These are phyloP conservation scores for Zonitis immaculata DNA, from an alignment of 2,888 invertebrate genomes.

Conservation along the genomic window DNA sequence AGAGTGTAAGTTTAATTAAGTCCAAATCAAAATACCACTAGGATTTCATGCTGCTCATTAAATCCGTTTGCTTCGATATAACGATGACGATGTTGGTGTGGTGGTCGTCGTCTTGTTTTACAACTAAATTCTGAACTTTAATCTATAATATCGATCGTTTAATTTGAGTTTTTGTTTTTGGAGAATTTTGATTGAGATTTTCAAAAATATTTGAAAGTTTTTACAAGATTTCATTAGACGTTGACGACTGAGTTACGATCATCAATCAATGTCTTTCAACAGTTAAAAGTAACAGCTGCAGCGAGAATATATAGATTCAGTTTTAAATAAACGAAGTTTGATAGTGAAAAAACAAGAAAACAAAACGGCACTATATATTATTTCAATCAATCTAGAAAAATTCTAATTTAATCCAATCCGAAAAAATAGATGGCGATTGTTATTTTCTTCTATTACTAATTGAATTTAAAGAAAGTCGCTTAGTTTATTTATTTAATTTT, in stretches of 20 bases:
- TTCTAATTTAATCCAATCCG: background rate
- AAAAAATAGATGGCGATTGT: no score
- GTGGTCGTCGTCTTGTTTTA: constrained; percentile 39
- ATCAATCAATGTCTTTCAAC: constrained; percentile 1
- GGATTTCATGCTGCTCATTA: constrained; percentile 50
- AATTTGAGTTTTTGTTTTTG: no score
- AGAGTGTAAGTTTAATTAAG: constrained; percentile 47
- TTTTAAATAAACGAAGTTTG: background rate
- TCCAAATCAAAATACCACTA: constrained; percentile 50
- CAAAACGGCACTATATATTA: background rate
- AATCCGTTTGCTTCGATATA: no score
- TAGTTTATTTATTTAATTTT: no score
- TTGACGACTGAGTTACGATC: background rate
- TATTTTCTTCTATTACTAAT: background rate
- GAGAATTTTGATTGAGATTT: background rate
- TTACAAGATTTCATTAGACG: background rate
- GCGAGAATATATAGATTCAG: background rate
- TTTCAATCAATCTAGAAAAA: background rate
- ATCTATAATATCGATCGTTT: no score
- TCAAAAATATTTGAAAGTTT: background rate
- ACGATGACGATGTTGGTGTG: no score
- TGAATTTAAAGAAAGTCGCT: no score
- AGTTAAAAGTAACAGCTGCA: background rate
- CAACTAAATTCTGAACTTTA: background rate
- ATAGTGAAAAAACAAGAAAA: no score